Evolutionary conservation across 2,113 vertebrate species (phyloP).

Genomic region (Otus sunia): DNA sequence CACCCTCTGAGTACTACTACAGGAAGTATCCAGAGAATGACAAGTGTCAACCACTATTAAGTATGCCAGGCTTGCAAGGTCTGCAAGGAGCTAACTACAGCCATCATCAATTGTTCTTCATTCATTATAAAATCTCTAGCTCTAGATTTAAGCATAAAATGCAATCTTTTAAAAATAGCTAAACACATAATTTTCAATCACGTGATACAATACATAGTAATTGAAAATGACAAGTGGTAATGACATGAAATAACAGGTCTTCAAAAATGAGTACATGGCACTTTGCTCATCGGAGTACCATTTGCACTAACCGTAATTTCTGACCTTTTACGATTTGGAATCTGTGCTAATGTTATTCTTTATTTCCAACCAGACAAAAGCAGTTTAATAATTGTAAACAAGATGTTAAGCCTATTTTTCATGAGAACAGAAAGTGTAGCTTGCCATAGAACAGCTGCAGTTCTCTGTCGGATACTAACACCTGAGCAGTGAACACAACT

Average conservation of each 20-base stretch:
- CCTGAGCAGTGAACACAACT: neutral
- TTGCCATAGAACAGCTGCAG: neutral
- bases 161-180: neutral
- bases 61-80: neutral
- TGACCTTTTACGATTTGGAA: neutral
- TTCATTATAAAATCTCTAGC: neutral
- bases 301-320: neutral
- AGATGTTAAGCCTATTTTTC: neutral
- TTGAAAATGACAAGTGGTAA: neutral
- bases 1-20: neutral
- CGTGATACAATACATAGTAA: neutral
- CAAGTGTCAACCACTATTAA: neutral
- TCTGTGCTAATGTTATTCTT: rapidly evolving
- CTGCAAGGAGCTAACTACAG: neutral
- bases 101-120: neutral
- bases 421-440: neutral
- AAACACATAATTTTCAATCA: neutral
- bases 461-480: neutral
- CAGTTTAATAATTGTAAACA: neutral
- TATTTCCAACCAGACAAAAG: neutral
- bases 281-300: neutral
- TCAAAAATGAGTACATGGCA: neutral
- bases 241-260: neutral
- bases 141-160: neutral
- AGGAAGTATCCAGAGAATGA: neutral